Base-by-base conservation (phyloP, 2,797 vertebrate genomes). In the Tamandua tetradactyla region DNA sequence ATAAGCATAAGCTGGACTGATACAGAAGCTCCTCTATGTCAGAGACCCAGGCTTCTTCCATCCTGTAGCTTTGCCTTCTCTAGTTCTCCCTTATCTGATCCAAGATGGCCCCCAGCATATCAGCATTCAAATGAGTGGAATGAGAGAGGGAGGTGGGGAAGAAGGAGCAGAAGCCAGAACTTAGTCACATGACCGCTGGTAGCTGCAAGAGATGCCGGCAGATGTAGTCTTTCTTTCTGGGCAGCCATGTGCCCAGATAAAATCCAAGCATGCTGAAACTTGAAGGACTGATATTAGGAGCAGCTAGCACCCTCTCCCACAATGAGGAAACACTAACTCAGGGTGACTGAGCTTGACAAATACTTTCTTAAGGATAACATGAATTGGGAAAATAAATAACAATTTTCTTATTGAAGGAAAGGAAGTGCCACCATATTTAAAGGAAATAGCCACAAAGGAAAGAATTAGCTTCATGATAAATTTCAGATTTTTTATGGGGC, bases 381-480 rank as follows among this genome's bases (percentile, higher is more conserved):
- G 27, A 92, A 52, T 4, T 93, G 35, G 22, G 30, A 78, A 40
- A 66, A 89, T 27, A 91, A 95, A 88, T 37, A 95, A 88, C 35
- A 68, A 79, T 83, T 72, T 55, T 35, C 72, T n/a, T 25, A 32
- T 87, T 42, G 15, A 13, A 3, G 68, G 30, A 84, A 86, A 89
- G 35, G 22, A 87, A 17, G 8, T 5, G 18, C 8, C 32, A 55
- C 66, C 23, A 64, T 37, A 85, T 71, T 32, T 84, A 69, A 22
- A 92, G 25, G 76, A 84, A 93, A 92, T 2, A 89, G 35, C 1
- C 15, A 47, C 68, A 72, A 85, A 59, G 55, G 88, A 72, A 47
- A 74, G 32, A 85, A 87, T 59, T 4, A 42, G 5, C 17, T 47
- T 27, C 1, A 62, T 27, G 55, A 75, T 42, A 85, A 59, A 83